phyloP scores from a whole-genome alignment of 2,797 vertebrate species.

The Nannoperca obscura region DNA sequence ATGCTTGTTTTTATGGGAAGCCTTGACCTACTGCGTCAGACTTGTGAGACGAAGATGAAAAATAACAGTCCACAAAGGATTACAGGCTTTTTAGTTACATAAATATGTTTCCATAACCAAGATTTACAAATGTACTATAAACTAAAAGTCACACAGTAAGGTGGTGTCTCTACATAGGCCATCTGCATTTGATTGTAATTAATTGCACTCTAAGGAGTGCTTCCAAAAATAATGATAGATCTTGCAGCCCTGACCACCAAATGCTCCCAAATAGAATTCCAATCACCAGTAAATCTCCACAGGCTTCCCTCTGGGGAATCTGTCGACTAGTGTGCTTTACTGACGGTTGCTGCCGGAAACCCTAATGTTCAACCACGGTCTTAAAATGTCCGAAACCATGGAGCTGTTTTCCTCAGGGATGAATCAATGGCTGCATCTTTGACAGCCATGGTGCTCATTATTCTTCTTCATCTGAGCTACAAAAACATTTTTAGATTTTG shows the following conservation, averaged over 20 bases:
- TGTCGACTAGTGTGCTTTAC: constrained; percentile 47
- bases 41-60: constrained; percentile 17
- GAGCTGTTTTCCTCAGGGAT: constrained; percentile 57
- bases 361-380: constrained; percentile 62
- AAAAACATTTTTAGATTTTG: constrained; percentile 5
- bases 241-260: constrained; percentile 55
- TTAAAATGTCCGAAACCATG: constrained; percentile 63
- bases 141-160: neutral
- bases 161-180: constrained; percentile 10
- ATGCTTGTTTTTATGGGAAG: constrained; percentile 13
- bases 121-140: neutral
- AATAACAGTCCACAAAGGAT: neutral
- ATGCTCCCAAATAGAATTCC: constrained; percentile 68
- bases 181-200: constrained; percentile 43
- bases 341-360: constrained; percentile 67
- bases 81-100: constrained; percentile 16
- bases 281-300: constrained; percentile 55
- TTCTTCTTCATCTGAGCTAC: constrained; percentile 8
- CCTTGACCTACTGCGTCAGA: constrained; percentile 9
- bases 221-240: constrained; percentile 58
- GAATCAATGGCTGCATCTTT: constrained; percentile 57
- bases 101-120: constrained; percentile 9
- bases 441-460: constrained; percentile 50
- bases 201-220: constrained; percentile 29
- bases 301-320: constrained; percentile 68